Percentiles rank a stretch among this genome's conserved stretches.
phyloP scores from a whole-genome alignment of 2,113 vertebrate genomes.

The Uropsilus gracilis region DNA sequence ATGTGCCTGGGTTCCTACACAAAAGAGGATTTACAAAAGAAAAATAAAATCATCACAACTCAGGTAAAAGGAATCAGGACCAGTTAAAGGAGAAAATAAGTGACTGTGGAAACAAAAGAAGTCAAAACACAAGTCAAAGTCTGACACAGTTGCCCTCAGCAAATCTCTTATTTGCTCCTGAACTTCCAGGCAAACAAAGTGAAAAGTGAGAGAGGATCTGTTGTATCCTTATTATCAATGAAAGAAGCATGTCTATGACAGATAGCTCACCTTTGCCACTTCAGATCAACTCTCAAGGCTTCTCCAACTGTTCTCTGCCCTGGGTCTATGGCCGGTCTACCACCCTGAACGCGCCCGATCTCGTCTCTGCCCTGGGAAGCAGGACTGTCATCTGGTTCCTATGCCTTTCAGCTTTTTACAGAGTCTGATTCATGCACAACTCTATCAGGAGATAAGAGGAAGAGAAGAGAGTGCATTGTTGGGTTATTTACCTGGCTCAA shows the following conservation, averaged over 20 bases:
- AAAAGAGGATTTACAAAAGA: no score
- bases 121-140: background rate
- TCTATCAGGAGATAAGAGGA: background rate
- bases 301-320: background rate
- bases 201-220: background rate
- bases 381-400: background rate
- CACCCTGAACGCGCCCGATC: no score
- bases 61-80: no score
- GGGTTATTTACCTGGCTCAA: background rate
- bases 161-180: background rate
- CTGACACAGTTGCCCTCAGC: background rate
- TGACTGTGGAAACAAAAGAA: background rate
- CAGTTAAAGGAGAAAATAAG: no score
- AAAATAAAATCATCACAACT: no score
- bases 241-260: background rate
- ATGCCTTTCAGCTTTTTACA: background rate
- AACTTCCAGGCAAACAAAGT: constrained; percentile 34
- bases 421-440: background rate
- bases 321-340: no score
- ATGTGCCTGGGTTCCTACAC: no score
- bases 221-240: background rate
- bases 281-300: background rate
- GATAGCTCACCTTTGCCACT: background rate
- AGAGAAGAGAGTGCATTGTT: background rate
- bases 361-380: background rate